These are phyloP conservation scores for Drosophila austrosaltans DNA, from an alignment of 2,888 invertebrate species.

Conservation along the genomic window DNA sequence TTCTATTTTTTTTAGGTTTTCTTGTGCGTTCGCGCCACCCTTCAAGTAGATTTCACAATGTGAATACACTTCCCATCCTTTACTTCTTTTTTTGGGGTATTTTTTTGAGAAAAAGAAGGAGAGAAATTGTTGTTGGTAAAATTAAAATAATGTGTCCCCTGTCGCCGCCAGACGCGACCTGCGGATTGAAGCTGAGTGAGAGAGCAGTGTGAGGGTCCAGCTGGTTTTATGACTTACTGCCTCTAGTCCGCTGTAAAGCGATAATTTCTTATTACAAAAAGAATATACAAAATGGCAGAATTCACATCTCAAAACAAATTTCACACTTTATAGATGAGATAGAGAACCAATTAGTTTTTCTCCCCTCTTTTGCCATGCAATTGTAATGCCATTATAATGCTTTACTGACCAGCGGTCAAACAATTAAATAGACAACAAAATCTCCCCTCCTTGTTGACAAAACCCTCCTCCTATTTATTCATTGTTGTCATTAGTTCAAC, in stretches of 20 bases:
- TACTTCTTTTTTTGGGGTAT: slow-evolving; percentile 42
- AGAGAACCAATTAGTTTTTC: background rate
- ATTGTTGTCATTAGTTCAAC: slow-evolving; percentile 51
- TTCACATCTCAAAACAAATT: background rate
- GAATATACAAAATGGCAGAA: slow-evolving; percentile 8
- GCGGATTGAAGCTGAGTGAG: background rate
- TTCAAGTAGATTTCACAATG: slow-evolving; percentile 41
- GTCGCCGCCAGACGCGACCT: slow-evolving; percentile 77
- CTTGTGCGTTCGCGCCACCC: slow-evolving; percentile 58
- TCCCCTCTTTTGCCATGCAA: too few relatives aligned
- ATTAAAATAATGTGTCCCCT: slow-evolving; percentile 82
- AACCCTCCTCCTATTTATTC: too few relatives aligned
- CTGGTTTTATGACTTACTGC: slow-evolving; percentile 30
- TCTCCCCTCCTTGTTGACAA: slow-evolving; percentile 2
- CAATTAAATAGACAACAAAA: slow-evolving; percentile 2
- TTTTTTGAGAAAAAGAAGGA: slow-evolving; percentile 58
- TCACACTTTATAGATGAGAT: too few relatives aligned
- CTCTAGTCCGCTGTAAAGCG: slow-evolving; percentile 15
- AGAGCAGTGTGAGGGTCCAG: slow-evolving; percentile 25
- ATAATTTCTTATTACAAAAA: slow-evolving; percentile 48
- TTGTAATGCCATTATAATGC: slow-evolving; percentile 7
- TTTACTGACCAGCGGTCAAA: slow-evolving; percentile 52
- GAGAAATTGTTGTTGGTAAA: slow-evolving; percentile 61
- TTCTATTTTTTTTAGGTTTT: slow-evolving; percentile 46
- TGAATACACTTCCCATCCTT: slow-evolving; percentile 37